Percentiles rank a stretch among this genome's conserved stretches.
These are phyloP conservation scores for Trematomus loennbergii DNA, from an alignment of 2,113 vertebrate genomes.

Conservation along the genomic window DNA sequence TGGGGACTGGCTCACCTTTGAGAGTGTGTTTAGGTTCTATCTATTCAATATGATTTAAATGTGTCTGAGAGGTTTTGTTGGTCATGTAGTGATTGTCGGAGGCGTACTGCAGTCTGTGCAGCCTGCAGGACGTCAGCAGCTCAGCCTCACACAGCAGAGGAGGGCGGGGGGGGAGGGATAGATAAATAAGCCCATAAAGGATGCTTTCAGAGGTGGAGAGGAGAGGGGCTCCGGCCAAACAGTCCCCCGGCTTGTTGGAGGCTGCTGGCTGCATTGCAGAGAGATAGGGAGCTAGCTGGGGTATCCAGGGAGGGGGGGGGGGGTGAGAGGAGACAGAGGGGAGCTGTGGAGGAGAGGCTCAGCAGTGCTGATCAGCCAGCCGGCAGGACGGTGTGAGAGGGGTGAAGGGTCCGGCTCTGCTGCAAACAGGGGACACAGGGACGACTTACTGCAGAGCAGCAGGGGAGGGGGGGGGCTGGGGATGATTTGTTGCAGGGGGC, in stretches of 20 bases:
- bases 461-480: not conserved
- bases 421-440: constrained; percentile 64
- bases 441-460: constrained; percentile 60
- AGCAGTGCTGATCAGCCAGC: constrained; percentile 38
- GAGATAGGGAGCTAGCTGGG: constrained; percentile 55
- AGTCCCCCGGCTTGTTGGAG: constrained; percentile 67
- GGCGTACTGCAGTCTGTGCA: constrained; percentile 56
- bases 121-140: constrained; percentile 74
- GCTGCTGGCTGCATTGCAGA: constrained; percentile 75
- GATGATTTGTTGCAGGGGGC: not conserved
- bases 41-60: constrained; percentile 38
- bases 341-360: constrained; percentile 47
- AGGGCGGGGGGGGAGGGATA: constrained; percentile 39
- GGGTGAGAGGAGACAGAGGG: constrained; percentile 39
- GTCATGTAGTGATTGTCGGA: constrained; percentile 51
- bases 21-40: not conserved
- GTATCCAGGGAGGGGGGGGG: constrained; percentile 32
- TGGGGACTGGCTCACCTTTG: not conserved
- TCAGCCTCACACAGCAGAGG: constrained; percentile 36
- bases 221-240: constrained; percentile 70
- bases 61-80: constrained; percentile 22
- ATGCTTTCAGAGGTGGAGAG: constrained; percentile 79
- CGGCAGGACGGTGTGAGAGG: constrained; percentile 34
- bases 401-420: constrained; percentile 49
- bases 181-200: constrained; percentile 84